phyloP scores from a whole-genome alignment of 2,797 vertebrate genomes.

The Enteromius radiatus region DNA sequence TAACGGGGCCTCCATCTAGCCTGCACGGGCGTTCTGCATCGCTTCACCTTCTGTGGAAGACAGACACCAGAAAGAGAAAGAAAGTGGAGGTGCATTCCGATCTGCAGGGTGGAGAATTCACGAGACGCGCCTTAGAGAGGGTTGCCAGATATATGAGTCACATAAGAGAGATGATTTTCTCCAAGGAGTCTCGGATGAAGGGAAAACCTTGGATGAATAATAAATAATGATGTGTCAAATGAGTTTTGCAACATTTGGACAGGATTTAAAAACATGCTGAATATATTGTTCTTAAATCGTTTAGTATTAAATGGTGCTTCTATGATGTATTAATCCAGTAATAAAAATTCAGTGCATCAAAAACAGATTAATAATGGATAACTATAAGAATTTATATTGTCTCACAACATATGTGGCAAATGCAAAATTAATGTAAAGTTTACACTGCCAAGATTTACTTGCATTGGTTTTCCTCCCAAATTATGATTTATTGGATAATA shows the following conservation, averaged over 20 bases:
- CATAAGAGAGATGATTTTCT: constrained; percentile 40
- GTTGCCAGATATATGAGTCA: constrained; percentile 47
- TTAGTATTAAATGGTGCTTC: not conserved
- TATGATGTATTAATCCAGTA: not conserved
- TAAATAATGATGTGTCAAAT: constrained; percentile 7
- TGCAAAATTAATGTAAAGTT: not conserved
- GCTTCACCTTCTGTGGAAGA: constrained; percentile 73
- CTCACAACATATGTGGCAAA: not conserved
- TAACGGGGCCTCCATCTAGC: constrained; percentile 55
- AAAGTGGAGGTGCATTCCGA: constrained; percentile 51
- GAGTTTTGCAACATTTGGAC: not conserved
- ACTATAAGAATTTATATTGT: not conserved
- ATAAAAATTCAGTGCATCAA: not conserved
- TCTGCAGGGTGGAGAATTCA: constrained; percentile 31
- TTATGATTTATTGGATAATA: not conserved
- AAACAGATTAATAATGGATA: not conserved
- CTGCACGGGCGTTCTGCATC: constrained; percentile 79
- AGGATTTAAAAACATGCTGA: not conserved
- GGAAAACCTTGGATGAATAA: not conserved
- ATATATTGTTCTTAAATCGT: not conserved
- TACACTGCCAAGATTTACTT: not conserved
- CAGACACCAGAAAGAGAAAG: constrained; percentile 58
- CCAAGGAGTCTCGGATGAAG: constrained; percentile 7
- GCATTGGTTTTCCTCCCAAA: not conserved
- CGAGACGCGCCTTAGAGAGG: constrained; percentile 35